Evolutionary conservation across 2,888 invertebrate species (phyloP).

Genomic region (Lithophane leautieri): DNA sequence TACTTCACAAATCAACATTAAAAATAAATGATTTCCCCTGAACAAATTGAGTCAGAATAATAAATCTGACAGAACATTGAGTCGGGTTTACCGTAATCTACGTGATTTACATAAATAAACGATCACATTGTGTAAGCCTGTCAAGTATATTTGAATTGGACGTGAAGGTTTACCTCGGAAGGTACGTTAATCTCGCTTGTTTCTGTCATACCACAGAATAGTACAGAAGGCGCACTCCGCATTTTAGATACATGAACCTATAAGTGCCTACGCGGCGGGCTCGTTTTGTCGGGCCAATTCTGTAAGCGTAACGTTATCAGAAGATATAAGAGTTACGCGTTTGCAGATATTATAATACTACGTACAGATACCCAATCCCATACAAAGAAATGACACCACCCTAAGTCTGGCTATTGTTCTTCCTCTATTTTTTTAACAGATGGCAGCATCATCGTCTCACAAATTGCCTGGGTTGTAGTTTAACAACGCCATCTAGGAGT

Average conservation of each 20-base stretch:
- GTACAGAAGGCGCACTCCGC: not conserved
- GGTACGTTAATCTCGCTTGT: not conserved
- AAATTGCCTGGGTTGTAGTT: no score
- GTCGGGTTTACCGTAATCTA: slow-evolving; percentile 20
- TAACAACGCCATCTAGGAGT: no score
- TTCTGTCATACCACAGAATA: not conserved
- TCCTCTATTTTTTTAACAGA: no score
- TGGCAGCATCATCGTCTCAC: no score
- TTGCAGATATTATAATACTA: no score
- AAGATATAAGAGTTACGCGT: no score
- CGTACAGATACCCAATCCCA: no score
- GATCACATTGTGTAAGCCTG: slow-evolving; percentile 24
- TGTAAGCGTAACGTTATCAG: no score
- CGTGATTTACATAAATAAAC: slow-evolving; percentile 45
- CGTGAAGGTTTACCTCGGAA: not conserved
- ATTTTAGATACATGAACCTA: not conserved
- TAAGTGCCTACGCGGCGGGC: not conserved
- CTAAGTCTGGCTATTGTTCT: no score
- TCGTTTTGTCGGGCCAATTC: not conserved
- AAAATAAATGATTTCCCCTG: not conserved
- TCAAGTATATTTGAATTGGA: slow-evolving; percentile 33
- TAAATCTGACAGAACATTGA: slow-evolving; percentile 31
- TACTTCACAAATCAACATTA: not conserved
- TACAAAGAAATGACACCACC: no score
- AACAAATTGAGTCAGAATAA: slow-evolving; percentile 7